phyloP scores from a whole-genome alignment of 2,113 vertebrate species.

The Mungos mungo region DNA sequence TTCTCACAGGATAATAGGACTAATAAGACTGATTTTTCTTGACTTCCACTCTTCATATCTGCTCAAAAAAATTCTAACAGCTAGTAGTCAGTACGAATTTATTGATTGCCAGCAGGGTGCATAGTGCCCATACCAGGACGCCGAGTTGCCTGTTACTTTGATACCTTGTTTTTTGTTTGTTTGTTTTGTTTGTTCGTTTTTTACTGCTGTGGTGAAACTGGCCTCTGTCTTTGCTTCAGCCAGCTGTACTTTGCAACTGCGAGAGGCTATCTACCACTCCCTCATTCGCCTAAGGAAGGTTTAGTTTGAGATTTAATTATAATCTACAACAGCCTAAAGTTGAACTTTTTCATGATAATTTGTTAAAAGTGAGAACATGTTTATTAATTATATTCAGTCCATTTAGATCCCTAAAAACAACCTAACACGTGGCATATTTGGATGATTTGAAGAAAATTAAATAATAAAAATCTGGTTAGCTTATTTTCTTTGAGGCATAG shows the following conservation, averaged over 20 bases:
- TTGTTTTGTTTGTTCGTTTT: background rate
- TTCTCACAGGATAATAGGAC: background rate
- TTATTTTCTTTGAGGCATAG: conserved; percentile 35
- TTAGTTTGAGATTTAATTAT: conserved; percentile 28
- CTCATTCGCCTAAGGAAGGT: background rate
- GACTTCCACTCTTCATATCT: background rate
- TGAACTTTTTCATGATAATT: conserved; percentile 51
- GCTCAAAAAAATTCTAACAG: background rate
- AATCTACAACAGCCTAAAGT: conserved; percentile 54
- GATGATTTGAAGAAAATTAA: conserved; percentile 23
- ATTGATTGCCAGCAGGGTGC: background rate
- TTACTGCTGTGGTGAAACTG: background rate
- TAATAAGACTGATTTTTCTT: background rate
- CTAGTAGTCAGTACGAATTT: background rate
- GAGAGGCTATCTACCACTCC: conserved; percentile 40
- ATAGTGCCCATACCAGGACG: accelerated
- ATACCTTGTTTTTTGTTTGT: background rate
- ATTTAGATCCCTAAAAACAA: background rate
- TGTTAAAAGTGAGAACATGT: conserved; percentile 54
- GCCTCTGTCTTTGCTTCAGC: background rate
- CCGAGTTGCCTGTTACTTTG: background rate
- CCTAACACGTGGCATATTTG: background rate
- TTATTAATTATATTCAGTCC: background rate
- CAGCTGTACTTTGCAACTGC: background rate
- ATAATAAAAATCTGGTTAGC: conserved; percentile 35